phyloP scores from a whole-genome alignment of 1,140 invertebrate species.

The Calephelis nemesis region DNA sequence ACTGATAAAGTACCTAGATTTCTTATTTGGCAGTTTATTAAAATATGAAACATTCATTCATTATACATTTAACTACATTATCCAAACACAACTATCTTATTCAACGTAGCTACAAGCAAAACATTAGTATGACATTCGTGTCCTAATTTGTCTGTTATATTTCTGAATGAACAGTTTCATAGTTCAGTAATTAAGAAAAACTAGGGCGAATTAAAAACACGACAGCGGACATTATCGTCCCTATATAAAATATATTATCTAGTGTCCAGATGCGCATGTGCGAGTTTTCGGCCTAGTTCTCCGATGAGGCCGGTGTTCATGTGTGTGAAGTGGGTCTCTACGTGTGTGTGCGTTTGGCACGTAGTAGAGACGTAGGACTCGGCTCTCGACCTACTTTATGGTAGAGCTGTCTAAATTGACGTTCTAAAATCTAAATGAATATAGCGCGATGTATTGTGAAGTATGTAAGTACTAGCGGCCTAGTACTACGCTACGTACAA shows the following conservation, averaged over 20 bases:
- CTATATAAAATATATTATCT: slow-evolving; percentile 30
- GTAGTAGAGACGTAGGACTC: slow-evolving; percentile 39
- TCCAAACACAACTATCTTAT: too few species aligned
- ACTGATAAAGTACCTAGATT: too few species aligned
- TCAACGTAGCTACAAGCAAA: too few species aligned
- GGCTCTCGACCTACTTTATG: slow-evolving; percentile 57
- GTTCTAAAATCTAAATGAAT: slow-evolving; percentile 30
- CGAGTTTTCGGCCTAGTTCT: slow-evolving; percentile 64
- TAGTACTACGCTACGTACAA: too few species aligned
- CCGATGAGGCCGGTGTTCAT: slow-evolving; percentile 43
- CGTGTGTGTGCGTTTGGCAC: slow-evolving; percentile 51
- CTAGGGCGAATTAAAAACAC: slow-evolving; percentile 20
- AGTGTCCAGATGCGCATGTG: slow-evolving; percentile 48
- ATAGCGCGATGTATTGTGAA: not conserved
- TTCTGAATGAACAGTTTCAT: slow-evolving; percentile 14
- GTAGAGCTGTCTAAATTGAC: slow-evolving; percentile 40
- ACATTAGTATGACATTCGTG: not conserved
- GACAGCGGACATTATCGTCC: slow-evolving; percentile 1
- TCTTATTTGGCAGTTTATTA: too few species aligned
- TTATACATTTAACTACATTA: too few species aligned
- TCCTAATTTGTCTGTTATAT: slow-evolving; percentile 1
- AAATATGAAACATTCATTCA: too few species aligned
- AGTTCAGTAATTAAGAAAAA: slow-evolving; percentile 17
- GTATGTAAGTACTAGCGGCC: not conserved
- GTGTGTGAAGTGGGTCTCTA: slow-evolving; percentile 38